phyloP scores from a whole-genome alignment of 1,140 invertebrate species.

The Diachasma alloeum region DNA sequence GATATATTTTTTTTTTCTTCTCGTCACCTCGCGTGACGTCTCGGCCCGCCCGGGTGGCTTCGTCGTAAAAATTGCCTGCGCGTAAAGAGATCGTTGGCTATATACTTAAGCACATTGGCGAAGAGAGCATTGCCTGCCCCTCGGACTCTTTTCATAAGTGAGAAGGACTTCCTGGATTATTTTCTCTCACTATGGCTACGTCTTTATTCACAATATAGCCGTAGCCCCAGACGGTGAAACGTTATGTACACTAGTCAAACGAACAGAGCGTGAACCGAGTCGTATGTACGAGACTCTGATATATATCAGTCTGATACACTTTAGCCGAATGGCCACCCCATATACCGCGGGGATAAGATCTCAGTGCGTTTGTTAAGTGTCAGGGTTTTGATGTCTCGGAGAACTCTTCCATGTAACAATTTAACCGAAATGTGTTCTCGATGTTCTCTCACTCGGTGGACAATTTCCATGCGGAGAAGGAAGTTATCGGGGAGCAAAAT shows the following conservation, averaged over 20 bases:
- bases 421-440: not conserved
- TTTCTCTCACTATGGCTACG: constrained; percentile 21
- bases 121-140: not conserved
- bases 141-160: not conserved
- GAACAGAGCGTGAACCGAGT: not conserved
- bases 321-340: not conserved
- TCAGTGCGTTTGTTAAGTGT: constrained; percentile 8
- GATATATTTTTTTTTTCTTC: constrained; percentile 25
- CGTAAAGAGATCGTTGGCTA: constrained; percentile 62
- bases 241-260: not conserved
- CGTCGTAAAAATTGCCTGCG: constrained; percentile 64
- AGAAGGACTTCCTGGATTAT: constrained; percentile 60
- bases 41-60: constrained; percentile 56
- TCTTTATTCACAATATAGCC: constrained; percentile 4
- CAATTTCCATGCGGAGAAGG: too few species aligned
- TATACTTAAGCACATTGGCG: constrained; percentile 20
- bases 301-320: constrained; percentile 1
- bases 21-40: constrained; percentile 59
- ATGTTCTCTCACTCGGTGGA: not conserved
- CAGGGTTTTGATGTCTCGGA: not conserved
- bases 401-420: not conserved
- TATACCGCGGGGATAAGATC: not conserved
- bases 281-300: not conserved
- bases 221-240: not conserved
- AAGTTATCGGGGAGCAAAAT: too few species aligned